Conservation (phyloP, 2,888 invertebrate genomes). For the Rhingia campestris region DNA sequence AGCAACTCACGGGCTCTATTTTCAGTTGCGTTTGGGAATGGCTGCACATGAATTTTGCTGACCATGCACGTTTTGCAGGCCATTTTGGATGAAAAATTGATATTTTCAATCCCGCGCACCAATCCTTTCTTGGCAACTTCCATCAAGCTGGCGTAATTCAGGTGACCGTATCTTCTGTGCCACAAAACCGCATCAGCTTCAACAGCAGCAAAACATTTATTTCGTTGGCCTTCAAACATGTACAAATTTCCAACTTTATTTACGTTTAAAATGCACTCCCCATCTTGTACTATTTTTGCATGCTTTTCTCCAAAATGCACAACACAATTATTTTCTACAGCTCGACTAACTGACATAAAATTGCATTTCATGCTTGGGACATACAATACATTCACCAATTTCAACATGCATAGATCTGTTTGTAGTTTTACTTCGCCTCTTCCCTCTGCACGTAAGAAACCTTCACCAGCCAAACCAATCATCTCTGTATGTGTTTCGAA, state of each 20-base stretch:
- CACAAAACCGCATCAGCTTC: constrained; percentile 25
- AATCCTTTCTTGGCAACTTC: constrained; percentile 42
- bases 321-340: constrained; percentile 35
- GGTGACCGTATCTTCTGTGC: constrained; percentile 49
- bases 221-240: too few relatives aligned
- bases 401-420: constrained; percentile 38
- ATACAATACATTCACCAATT: constrained; percentile 48
- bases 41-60: too few relatives aligned
- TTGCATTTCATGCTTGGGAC: constrained; percentile 37
- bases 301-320: constrained; percentile 34
- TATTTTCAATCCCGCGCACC: constrained; percentile 42
- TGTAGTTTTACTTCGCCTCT: too few relatives aligned
- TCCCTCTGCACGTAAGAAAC: too few relatives aligned
- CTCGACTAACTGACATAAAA: constrained; percentile 50
- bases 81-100: constrained; percentile 33
- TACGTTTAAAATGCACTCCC: too few relatives aligned
- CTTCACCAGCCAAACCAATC: too few relatives aligned
- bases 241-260: too few relatives aligned
- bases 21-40: too few relatives aligned
- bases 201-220: too few relatives aligned
- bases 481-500: too few relatives aligned
- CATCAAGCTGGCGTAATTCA: constrained; percentile 48
- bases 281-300: constrained; percentile 26
- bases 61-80: too few relatives aligned
- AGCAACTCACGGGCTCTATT: too few relatives aligned